Evolutionary conservation across 2,888 invertebrate species (phyloP).

Genomic region (Ectropis crepuscularia): DNA sequence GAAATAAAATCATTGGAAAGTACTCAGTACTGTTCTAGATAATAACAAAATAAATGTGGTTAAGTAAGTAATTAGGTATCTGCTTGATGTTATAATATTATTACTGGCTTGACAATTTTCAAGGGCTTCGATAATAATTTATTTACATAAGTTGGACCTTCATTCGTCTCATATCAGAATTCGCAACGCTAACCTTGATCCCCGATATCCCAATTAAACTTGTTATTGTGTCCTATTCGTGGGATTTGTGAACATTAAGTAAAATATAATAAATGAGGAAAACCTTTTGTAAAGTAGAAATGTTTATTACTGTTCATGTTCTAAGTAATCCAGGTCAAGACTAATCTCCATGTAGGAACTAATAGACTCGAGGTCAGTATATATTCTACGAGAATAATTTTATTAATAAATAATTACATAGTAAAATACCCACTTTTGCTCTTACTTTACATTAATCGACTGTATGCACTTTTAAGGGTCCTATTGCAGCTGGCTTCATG

Average conservation of each 20-base stretch:
- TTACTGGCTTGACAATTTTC: not conserved
- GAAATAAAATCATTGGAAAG: too few relatives aligned
- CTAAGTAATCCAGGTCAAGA: constrained; percentile 26
- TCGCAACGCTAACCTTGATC: constrained; percentile 33
- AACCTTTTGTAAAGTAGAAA: constrained; percentile 24
- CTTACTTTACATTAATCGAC: too few relatives aligned
- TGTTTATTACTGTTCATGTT: constrained; percentile 15
- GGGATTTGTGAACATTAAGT: constrained; percentile 30
- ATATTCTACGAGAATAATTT: constrained; percentile 6
- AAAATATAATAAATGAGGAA: constrained; percentile 31
- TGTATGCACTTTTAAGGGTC: too few relatives aligned
- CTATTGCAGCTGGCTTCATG: too few relatives aligned
- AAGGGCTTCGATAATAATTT: not conserved
- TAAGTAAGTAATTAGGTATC: too few relatives aligned
- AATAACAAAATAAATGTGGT: too few relatives aligned
- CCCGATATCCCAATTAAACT: constrained; percentile 24
- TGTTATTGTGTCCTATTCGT: constrained; percentile 27
- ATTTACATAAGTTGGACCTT: not conserved
- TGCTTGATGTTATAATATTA: too few relatives aligned
- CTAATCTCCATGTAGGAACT: constrained; percentile 24
- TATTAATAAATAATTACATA: not conserved
- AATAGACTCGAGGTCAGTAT: constrained; percentile 14
- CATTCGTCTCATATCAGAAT: constrained; percentile 3
- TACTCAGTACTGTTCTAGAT: too few relatives aligned
- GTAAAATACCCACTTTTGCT: too few relatives aligned